phyloP scores from a whole-genome alignment of 1,140 invertebrate genomes.

The Monomorium pharaonis region DNA sequence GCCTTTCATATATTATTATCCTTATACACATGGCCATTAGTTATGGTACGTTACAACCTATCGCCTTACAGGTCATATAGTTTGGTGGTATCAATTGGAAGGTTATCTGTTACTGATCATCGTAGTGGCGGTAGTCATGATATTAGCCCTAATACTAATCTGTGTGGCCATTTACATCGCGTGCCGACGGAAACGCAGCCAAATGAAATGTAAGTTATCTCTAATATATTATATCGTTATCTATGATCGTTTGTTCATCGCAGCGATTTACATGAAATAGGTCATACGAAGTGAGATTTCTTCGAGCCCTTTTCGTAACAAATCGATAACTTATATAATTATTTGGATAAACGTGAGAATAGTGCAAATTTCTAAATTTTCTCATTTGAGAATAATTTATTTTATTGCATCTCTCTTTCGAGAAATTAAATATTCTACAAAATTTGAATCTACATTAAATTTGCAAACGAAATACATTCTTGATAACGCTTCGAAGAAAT shows the following conservation, averaged over 20 bases:
- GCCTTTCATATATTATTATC: background rate
- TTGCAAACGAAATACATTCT: background rate
- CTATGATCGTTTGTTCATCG: constrained; percentile 48
- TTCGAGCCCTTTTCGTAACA: constrained; percentile 16
- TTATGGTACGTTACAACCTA: background rate
- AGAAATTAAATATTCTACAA: background rate
- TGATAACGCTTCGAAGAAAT: constrained; percentile 44
- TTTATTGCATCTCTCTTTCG: background rate
- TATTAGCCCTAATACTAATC: constrained; percentile 92
- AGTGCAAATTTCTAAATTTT: background rate
- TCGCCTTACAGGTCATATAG: constrained; percentile 79
- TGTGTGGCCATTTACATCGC: constrained; percentile 93
- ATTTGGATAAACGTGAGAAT: background rate
- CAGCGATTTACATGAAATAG: constrained; percentile 64
- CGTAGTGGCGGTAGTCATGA: constrained; percentile 89
- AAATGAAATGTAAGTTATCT: constrained; percentile 93
- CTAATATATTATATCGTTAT: constrained; percentile 44
- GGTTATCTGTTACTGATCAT: constrained; percentile 92
- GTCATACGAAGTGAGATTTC: background rate
- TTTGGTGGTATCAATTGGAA: constrained; percentile 91
- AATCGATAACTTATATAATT: background rate
- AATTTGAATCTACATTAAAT: background rate
- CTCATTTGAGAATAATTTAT: background rate
- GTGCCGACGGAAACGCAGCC: constrained; percentile 91
- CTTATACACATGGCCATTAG: background rate